Evolutionary conservation across 2,113 vertebrate species (phyloP), one percentile per base, ranked within the genome.

Genomic region (Hippocampus barbouri): DNA sequence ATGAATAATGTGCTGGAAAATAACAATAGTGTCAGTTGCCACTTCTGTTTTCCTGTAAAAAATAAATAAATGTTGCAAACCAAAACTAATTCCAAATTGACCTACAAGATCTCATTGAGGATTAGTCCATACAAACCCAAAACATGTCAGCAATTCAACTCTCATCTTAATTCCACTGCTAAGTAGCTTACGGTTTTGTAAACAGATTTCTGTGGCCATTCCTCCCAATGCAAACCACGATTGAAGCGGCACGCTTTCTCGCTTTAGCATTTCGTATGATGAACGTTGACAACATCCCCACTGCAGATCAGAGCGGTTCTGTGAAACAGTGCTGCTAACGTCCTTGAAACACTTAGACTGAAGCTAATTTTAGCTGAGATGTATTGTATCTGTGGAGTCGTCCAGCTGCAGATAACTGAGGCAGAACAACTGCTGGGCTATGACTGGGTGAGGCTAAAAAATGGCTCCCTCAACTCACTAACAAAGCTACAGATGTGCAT

Each of bases 401-500:
- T 63, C 63, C 71, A 77, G 51, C 68, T 74, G 67, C 38, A 71
- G 49, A n/a, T 69, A 68, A 73, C 43, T 67, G 62, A 71, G 41
- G 21, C 54, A 30, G 59, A 62, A 45, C 73, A 67, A 45, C 69
- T 60, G 51, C 63, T 74, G 69, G 23, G 54, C 61, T 73, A 25
- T 30, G 57, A 43, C 60, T 73, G 68, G 73, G 62, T 23, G 45
- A 70, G 69, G 67, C 72, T n/a, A 40, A 65, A 77, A 67, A 18
- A 71, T 63, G 71, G 69, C 60, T 77, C 70, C 20, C 25, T 70
- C 70, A 71, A 79, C 74, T 79, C 49, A 18, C 40, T 45, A 72
- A 57, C 69, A 79, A 60, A 60, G 54, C 73, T 77, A 62, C 81
- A 90, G 81, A 84, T 88, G 87, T 86, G 79, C 72, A 66, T 83